Base-by-base conservation (phyloP, 30 jellyfish, hydroid and myxozoan genomes). In the Aurelia aurita complex sp. Pacific region DNA sequence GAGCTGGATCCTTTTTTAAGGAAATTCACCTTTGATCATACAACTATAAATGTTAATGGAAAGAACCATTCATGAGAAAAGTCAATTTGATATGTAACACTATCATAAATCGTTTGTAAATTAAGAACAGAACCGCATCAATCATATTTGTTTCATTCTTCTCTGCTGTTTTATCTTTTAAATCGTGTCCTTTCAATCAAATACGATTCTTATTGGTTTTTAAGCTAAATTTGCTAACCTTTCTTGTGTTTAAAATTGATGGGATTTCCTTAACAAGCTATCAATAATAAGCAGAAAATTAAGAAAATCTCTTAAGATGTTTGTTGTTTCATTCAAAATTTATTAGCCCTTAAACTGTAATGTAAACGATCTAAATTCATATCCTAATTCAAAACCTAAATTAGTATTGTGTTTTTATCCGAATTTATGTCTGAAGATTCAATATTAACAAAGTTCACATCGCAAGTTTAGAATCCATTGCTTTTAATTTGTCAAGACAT, bases 251-350 rank as follows among this genome's bases (percentile, higher is more conserved):
- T 53, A 10, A 15, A 55, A 67, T 19, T 67, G 33, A 63, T 69
- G 62, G 91, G 91, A 54, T 71, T 82, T 72, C 85, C 85, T 61
- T 34, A 61, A 72, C 78, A 71, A 82, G 60, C 80, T 14, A 60
- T 71, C 80, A 55, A 42, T 62, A 82, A 81, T 70, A 32, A 23
- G 38, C 77, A 19, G 35, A 53, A 18, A 69, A 57, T 67, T 33
- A 81, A 51, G 55, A 65, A 66, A 19, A 29, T 35, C 51, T 34
- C 60, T 16, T 36, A 46, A 46, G 51, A 16, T 82, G 85, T 82
- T 82, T 82, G 79, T n/a, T 64, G n/a, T 61, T 67, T 50, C 80
- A 46, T 54, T 84, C 57, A 66, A 63, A 57, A 67, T 73, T 53
- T 64, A 88, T 52, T 86, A 36, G 66, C 52, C 74, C 65, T 84